Conservation (phyloP, 2,797 vertebrate genomes). For the Myripristis murdjan region DNA sequence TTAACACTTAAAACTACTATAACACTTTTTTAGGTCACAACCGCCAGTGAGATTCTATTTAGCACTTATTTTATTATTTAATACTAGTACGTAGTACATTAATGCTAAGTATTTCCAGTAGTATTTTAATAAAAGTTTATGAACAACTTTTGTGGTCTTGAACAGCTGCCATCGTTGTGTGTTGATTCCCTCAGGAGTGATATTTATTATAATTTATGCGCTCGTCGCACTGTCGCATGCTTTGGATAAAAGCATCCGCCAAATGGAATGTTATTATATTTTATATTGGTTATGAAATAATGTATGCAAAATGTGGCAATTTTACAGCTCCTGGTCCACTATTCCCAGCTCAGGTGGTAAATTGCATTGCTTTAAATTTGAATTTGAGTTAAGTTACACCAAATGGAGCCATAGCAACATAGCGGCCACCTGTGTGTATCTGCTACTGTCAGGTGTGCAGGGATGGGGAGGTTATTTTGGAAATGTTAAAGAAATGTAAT, state of each 20-base stretch:
- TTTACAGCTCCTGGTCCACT: conserved; percentile 19
- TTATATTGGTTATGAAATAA: conserved; percentile 24
- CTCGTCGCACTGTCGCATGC: neutral
- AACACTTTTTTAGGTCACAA: neutral
- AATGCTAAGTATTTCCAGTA: neutral
- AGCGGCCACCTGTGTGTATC: conserved; percentile 63
- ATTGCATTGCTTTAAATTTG: conserved; percentile 60
- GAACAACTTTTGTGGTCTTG: neutral
- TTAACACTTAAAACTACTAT: too few relatives aligned
- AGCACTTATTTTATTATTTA: neutral
- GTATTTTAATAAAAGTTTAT: neutral
- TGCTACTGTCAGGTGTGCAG: conserved; percentile 57
- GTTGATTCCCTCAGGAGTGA: neutral
- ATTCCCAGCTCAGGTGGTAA: conserved; percentile 50
- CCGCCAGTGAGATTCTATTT: too few relatives aligned
- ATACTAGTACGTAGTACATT: neutral
- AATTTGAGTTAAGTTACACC: conserved; percentile 48
- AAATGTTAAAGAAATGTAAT: conserved; percentile 39
- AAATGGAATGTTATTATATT: neutral
- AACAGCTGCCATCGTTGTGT: neutral
- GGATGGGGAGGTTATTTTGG: conserved; percentile 39
- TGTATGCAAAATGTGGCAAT: conserved; percentile 19
- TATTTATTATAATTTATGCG: neutral
- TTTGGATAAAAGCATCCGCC: conserved; percentile 14
- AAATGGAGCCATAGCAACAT: conserved; percentile 43